These are phyloP conservation scores for Sphaerodactylus townsendi DNA, from an alignment of 2,113 vertebrate genomes.

Conservation along the genomic window DNA sequence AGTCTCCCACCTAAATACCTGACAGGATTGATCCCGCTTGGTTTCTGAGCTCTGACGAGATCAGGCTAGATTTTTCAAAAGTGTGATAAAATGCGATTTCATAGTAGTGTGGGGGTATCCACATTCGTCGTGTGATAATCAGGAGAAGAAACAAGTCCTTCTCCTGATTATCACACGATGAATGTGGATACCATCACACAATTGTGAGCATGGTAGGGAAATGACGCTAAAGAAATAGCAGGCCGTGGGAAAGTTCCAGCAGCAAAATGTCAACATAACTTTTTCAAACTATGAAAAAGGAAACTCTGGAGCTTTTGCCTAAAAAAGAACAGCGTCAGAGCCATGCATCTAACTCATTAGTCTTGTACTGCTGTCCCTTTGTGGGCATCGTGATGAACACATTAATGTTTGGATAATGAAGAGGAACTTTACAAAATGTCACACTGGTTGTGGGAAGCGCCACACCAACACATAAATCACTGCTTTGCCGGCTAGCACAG, in stretches of 20 bases:
- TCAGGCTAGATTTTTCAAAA: too few species aligned
- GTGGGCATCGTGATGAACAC: constrained; percentile 39
- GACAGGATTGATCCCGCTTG: too few species aligned
- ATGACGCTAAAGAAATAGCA: too few species aligned
- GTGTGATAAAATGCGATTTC: neutral
- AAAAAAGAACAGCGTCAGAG: neutral
- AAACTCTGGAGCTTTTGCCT: constrained; percentile 20
- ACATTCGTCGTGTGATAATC: neutral
- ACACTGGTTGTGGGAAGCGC: constrained; percentile 34
- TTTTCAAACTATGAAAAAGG: constrained; percentile 30
- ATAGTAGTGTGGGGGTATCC: neutral
- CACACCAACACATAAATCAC: constrained; percentile 30
- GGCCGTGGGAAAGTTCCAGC: neutral
- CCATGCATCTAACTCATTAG: constrained; percentile 31
- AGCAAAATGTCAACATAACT: constrained; percentile 35
- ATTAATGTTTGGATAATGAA: constrained; percentile 37
- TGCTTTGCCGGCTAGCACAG: constrained; percentile 37
- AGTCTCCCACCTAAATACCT: too few species aligned
- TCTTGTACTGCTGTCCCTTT: constrained; percentile 33
- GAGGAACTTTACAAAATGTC: constrained; percentile 35
- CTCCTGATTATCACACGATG: too few species aligned
- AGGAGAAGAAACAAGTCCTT: too few species aligned
- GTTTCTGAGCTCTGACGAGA: too few species aligned
- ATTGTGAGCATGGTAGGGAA: too few species aligned
- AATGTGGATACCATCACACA: neutral